These are phyloP conservation scores for Amiota mariae DNA, from an alignment of 2,888 invertebrate species.

Conservation along the genomic window DNA sequence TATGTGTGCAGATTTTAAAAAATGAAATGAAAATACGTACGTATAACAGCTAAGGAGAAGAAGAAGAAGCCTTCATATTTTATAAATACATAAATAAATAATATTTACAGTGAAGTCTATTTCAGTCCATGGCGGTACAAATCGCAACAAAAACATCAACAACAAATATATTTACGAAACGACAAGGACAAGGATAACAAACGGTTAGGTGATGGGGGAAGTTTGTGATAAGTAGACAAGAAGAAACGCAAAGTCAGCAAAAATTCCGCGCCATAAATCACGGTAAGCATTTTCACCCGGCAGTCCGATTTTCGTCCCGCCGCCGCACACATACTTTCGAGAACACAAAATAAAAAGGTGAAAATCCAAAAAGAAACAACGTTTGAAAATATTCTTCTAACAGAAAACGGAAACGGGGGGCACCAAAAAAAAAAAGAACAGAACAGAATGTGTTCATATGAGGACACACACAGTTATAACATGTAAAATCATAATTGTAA, in stretches of 20 bases:
- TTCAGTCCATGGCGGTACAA: background rate
- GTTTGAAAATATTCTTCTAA: background rate
- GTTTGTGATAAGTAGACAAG: background rate
- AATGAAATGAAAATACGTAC: too few species aligned
- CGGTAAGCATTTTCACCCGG: slow-evolving; percentile 50
- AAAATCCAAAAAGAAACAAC: slow-evolving; percentile 30
- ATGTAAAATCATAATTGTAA: background rate
- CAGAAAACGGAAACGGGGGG: too few species aligned
- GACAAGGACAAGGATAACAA: background rate
- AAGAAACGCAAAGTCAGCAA: slow-evolving; percentile 49
- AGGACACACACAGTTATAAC: too few species aligned
- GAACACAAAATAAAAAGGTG: slow-evolving; percentile 38
- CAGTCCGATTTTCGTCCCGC: background rate
- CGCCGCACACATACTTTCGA: slow-evolving; percentile 14
- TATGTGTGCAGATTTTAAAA: background rate
- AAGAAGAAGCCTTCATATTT: too few species aligned
- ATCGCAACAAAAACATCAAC: background rate
- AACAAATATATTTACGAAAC: background rate
- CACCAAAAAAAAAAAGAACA: too few species aligned
- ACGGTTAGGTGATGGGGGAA: background rate
- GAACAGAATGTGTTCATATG: too few species aligned
- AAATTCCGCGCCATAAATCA: slow-evolving; percentile 63
- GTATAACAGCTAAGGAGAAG: too few species aligned
- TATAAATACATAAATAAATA: too few species aligned
- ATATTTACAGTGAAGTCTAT: too few species aligned